Conservation (phyloP, 2,888 invertebrate genomes). For the Holacanthella duospinosa region DNA sequence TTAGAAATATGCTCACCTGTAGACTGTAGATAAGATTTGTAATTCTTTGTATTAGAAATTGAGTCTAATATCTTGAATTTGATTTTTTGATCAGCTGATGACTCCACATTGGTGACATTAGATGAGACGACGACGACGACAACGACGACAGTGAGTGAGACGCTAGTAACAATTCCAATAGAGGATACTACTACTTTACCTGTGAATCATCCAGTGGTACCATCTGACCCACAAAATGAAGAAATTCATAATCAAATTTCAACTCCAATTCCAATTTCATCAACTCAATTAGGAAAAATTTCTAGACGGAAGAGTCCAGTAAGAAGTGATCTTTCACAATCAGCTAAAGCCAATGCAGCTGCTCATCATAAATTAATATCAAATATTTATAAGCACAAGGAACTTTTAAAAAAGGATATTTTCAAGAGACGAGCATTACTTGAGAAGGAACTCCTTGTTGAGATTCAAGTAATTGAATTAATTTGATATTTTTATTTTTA, state of each 20-base stretch:
- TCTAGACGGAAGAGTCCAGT: constrained; percentile 4
- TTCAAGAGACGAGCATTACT: constrained; percentile 77
- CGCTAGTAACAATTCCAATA: too few species aligned
- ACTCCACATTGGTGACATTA: too few species aligned
- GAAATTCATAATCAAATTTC: too few species aligned
- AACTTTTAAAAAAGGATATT: constrained; percentile 83
- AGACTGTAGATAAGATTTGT: too few species aligned
- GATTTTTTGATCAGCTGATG: neutral
- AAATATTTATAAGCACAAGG: constrained; percentile 70
- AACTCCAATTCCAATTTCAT: neutral
- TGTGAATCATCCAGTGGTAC: neutral
- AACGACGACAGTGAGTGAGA: too few species aligned
- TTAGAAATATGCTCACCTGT: too few species aligned
- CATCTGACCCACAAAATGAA: neutral
- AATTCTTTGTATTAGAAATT: neutral
- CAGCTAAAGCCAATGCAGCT: neutral
- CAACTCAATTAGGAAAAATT: neutral
- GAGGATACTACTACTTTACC: too few species aligned
- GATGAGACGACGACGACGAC: too few species aligned
- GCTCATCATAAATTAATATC: constrained; percentile 15
- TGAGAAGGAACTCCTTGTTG: constrained; percentile 77
- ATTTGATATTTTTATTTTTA: too few species aligned
- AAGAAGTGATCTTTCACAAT: neutral
- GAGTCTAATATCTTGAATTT: neutral
- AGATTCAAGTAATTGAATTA: constrained; percentile 77